Evolutionary conservation across 92 coral and sea anemone genomes (phyloP).

Genomic region (Parazoanthus swiftii): DNA sequence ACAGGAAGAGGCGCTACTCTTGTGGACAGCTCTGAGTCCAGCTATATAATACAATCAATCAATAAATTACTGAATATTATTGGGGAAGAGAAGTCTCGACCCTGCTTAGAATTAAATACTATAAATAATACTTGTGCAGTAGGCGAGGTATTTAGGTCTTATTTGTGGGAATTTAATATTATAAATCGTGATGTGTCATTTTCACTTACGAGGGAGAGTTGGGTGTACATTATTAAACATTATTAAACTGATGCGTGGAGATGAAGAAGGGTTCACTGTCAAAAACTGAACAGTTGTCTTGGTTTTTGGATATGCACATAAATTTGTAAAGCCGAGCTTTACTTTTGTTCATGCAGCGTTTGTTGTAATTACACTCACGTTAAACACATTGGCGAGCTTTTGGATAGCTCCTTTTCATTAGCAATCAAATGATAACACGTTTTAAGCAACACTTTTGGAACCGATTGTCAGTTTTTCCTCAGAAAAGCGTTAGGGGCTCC

Average conservation of each 20-base stretch:
- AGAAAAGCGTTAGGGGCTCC: neutral
- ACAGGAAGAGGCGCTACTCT: neutral
- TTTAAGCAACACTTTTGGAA: neutral
- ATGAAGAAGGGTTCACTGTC: neutral
- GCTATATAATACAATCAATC: too few relatives aligned
- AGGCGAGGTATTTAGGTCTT: neutral
- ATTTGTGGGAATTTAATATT: neutral
- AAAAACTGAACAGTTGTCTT: neutral
- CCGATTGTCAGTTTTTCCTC: neutral
- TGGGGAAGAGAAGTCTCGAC: neutral
- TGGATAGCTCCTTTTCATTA: neutral
- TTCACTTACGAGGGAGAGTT: neutral
- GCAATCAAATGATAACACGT: neutral
- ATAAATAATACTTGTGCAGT: neutral
- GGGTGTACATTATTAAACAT: neutral
- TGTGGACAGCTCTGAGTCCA: neutral
- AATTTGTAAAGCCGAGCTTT: neutral
- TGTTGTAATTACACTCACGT: neutral
- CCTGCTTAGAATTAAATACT: neutral
- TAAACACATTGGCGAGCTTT: neutral
- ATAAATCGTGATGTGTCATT: neutral
- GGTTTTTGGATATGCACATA: neutral
- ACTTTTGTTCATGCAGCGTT: neutral
- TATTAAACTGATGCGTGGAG: neutral
- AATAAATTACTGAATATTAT: neutral